Evolutionary conservation across 2,113 vertebrate species (phyloP).

Genomic region (Tricholaema leucomelas): DNA sequence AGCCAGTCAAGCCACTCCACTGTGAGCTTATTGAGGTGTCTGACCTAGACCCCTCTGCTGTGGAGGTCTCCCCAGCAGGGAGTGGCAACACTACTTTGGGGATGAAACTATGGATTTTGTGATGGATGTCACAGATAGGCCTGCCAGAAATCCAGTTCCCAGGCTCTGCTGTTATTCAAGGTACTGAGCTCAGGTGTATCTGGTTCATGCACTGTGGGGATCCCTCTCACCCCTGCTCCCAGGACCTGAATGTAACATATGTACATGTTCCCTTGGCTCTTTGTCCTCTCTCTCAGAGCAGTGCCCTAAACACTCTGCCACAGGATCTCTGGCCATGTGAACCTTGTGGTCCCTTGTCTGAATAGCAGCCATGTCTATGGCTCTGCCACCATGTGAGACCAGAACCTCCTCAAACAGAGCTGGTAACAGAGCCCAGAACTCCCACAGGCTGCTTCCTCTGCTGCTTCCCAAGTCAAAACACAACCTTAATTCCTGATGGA

Average conservation of each 20-base stretch:
- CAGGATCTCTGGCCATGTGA: background rate
- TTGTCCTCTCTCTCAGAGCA: background rate
- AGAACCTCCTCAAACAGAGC: background rate
- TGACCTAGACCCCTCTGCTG: background rate
- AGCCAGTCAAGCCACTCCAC: background rate
- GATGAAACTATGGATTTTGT: fast-evolving
- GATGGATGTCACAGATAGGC: background rate
- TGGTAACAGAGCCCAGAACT: background rate
- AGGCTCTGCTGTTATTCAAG: background rate
- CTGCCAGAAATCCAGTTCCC: background rate
- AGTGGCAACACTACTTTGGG: background rate
- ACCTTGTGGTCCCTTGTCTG: background rate
- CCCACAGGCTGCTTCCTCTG: background rate
- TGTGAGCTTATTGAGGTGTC: background rate
- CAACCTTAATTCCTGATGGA: background rate
- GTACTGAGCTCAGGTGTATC: background rate
- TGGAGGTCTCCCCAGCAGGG: background rate
- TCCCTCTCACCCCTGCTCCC: background rate
- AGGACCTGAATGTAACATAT: background rate
- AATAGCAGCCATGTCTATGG: background rate
- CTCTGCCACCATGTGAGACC: background rate
- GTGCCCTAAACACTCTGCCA: background rate
- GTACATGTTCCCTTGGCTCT: background rate
- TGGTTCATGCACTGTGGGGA: background rate
- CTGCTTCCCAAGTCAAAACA: background rate